Percentiles rank a stretch among this genome's conserved stretches.
phyloP scores from a whole-genome alignment of 2,888 invertebrate species.

The Erebia ligea region DNA sequence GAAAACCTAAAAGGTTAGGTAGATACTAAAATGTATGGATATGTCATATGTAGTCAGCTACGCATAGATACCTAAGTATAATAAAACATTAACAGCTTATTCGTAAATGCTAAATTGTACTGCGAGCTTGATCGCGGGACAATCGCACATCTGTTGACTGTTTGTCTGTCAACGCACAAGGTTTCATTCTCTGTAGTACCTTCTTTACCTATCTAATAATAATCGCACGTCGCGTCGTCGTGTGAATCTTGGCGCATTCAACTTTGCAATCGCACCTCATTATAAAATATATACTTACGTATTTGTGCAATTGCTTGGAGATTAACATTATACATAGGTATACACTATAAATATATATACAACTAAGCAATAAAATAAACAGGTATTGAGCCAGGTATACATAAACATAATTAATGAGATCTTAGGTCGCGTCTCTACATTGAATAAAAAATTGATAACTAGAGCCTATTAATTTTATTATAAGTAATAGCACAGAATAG shows the following conservation, averaged over 20 bases:
- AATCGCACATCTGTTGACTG: slow-evolving; percentile 74
- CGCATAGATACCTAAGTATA: background rate
- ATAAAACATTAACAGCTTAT: background rate
- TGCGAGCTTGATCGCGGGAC: slow-evolving; percentile 53
- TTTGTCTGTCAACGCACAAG: slow-evolving; percentile 73
- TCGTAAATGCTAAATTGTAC: slow-evolving; percentile 42
- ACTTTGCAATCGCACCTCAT: slow-evolving; percentile 37
- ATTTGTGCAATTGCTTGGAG: slow-evolving; percentile 32
- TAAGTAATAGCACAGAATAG: too few relatives aligned
- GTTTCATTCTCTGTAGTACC: slow-evolving; percentile 51
- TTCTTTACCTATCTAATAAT: slow-evolving; percentile 44
- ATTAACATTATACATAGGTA: slow-evolving; percentile 10
- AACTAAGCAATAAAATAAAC: background rate
- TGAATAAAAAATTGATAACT: too few relatives aligned
- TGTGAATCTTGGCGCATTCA: slow-evolving; percentile 69
- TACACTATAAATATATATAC: background rate
- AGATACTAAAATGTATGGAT: background rate
- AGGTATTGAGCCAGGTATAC: background rate
- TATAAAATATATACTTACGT: slow-evolving; percentile 23
- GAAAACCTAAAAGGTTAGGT: background rate
- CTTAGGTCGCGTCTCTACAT: too few relatives aligned
- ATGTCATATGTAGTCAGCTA: background rate
- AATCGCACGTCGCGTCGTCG: slow-evolving; percentile 57
- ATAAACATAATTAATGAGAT: background rate
- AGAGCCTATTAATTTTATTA: too few relatives aligned